A percentile compares a stretch with the other conserved stretches of the same genome.
Conservation (phyloP, 1,140 invertebrate genomes). For the Chionoecetes opilio region DNA sequence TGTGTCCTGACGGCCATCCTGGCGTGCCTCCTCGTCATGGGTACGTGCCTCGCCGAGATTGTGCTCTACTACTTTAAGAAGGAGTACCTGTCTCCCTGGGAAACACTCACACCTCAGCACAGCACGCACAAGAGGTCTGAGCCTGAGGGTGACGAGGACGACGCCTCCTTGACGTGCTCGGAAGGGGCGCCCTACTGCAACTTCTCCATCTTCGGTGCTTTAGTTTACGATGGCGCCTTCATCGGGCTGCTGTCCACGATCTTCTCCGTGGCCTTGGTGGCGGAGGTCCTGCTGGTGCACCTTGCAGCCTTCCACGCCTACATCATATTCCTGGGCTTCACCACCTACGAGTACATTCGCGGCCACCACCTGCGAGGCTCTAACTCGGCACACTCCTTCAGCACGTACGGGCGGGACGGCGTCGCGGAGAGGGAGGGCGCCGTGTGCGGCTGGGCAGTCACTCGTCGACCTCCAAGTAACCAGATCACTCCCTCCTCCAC, state of each 20-base stretch:
- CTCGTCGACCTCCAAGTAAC: constrained; percentile 69
- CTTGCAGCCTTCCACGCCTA: constrained; percentile 95
- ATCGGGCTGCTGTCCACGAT: constrained; percentile 83
- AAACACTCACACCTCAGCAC: constrained; percentile 80
- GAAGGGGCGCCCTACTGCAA: constrained; percentile 79
- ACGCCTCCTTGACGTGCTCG: constrained; percentile 78
- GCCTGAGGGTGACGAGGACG: constrained; percentile 67
- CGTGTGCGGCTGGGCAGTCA: constrained; percentile 78
- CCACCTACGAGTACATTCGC: constrained; percentile 92
- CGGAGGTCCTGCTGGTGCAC: constrained; percentile 92
- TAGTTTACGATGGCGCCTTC: constrained; percentile 83
- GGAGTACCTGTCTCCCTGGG: constrained; percentile 84
- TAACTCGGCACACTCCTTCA: constrained; percentile 78
- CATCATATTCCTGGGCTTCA: constrained; percentile 92
- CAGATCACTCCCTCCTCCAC: constrained; percentile 81
- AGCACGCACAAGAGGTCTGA: constrained; percentile 75
- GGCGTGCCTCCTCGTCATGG: constrained; percentile 89
- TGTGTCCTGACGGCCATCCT: constrained; percentile 93
- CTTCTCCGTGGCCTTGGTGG: constrained; percentile 88
- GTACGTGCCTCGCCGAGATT: constrained; percentile 88
- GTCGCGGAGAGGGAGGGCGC: constrained; percentile 76
- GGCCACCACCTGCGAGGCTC: constrained; percentile 78
- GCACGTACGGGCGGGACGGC: constrained; percentile 71
- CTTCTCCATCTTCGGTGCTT: constrained; percentile 81
- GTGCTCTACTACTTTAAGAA: constrained; percentile 86